Evolutionary conservation across 2,888 invertebrate species (phyloP), one percentile per base, ranked within the genome.

Genomic region (Leptarthrus brevirostris): DNA sequence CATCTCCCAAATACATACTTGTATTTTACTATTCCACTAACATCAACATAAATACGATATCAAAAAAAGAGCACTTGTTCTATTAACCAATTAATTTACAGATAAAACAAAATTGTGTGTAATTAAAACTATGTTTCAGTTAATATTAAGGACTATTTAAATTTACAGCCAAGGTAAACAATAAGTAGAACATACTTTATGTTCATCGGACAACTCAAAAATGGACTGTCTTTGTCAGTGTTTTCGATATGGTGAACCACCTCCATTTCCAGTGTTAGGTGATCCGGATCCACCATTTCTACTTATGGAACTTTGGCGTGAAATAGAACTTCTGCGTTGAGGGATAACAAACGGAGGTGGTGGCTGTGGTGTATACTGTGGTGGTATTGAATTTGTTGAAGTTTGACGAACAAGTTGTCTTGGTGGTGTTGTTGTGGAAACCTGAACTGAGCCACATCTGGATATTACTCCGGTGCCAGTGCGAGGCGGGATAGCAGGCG

Each of bases 401-500:
- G 82, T 81, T 76, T 85, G 86, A 1, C 83, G 81, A 22, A 83
- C 81, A 53, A 85, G 80, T 26, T 76, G 76, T 12, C 72, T 70
- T 1, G 77, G 36, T 1, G 78, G 34, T 2, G 77, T 73, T 0
- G 79, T 53, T 20, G 80, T 74, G 34, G 80, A 58, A 36, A 80
- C 79, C 74, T 85, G 85, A 8, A 85, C 79, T 0, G 85, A 85
- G 2, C 82, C 83, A 58, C 82, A 82, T 49, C 85, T 80, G 2
- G 82, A 79, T 10, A 83, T 81, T 47, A 80, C 79, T 16, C 56
- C 74, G n/a, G 69, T 61, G 2, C 83, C 83, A 0, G 81, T 81
- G 16, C 85, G 80, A 2, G 85, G 84, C 22, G 85, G 85, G 78
- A 85, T 85, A 1, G 83, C 84, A n/a, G 85, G 85, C 4, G 85